Evolutionary conservation across 2,113 vertebrate species (phyloP).

Genomic region (Boulengeromyrus knoepffleri): DNA sequence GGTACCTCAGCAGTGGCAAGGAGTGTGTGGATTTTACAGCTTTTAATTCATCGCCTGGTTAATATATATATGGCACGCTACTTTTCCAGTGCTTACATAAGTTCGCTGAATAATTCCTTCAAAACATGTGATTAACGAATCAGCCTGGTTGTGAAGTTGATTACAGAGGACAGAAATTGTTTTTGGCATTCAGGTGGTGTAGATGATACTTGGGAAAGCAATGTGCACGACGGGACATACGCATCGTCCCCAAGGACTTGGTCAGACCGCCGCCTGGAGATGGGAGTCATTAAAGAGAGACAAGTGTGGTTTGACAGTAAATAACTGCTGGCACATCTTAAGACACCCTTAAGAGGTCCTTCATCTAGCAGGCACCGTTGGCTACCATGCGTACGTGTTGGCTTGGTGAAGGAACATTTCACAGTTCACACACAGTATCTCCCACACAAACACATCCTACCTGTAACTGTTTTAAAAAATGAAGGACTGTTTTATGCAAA

Average conservation of each 20-base stretch:
- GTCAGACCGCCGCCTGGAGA: background rate
- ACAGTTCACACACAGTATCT: slow-evolving; percentile 1
- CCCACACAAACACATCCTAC: background rate
- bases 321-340: slow-evolving; percentile 9
- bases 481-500: background rate
- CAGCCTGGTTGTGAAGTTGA: background rate
- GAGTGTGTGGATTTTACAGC: background rate
- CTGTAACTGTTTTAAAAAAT: background rate
- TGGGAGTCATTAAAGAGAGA: background rate
- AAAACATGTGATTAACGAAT: background rate
- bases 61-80: background rate
- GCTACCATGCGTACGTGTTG: slow-evolving; percentile 7
- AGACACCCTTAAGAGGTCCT: slow-evolving; percentile 6
- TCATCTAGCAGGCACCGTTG: background rate
- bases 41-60: background rate
- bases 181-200: background rate
- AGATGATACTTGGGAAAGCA: background rate
- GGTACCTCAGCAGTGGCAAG: background rate
- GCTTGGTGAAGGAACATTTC: slow-evolving; percentile 1
- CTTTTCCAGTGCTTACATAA: background rate
- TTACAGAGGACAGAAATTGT: background rate
- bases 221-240: background rate
- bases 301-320: background rate
- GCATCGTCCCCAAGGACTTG: background rate
- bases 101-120: background rate